A percentile compares a stretch with the other conserved stretches of the same genome.
Evolutionary conservation across 2,113 vertebrate genomes (phyloP).

Genomic region (Hippocampus zosterae): DNA sequence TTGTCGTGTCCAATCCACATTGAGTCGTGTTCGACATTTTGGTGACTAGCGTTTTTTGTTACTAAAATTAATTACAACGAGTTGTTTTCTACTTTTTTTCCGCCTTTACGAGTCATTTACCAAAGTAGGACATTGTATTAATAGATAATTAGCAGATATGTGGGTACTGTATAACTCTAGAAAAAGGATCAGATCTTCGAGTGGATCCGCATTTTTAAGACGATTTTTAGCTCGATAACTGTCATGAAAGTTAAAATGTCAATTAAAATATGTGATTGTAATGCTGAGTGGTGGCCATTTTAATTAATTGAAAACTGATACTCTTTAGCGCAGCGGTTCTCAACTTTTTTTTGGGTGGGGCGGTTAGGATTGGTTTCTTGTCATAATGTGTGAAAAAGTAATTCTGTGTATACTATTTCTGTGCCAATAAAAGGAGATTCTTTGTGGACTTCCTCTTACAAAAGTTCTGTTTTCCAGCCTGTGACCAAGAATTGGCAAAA

Average conservation of each 20-base stretch:
- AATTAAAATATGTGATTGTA: too few species aligned
- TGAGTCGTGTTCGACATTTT: background rate
- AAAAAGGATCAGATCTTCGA: background rate
- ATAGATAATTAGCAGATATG: background rate
- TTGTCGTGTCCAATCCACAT: background rate
- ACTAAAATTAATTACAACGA: background rate
- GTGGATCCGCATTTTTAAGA: background rate
- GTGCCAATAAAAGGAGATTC: too few species aligned
- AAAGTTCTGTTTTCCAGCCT: conserved; percentile 4
- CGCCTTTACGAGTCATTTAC: background rate
- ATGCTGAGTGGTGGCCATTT: too few species aligned
- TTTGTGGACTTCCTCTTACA: background rate
- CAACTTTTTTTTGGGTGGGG: too few species aligned
- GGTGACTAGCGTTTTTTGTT: background rate
- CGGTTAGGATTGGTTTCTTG: too few species aligned
- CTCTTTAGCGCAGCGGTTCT: too few species aligned
- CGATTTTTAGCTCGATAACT: background rate
- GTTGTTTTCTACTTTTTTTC: background rate
- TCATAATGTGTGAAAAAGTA: too few species aligned
- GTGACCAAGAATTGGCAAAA: background rate
- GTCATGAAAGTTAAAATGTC: background rate
- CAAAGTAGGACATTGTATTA: background rate
- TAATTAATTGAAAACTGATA: too few species aligned
- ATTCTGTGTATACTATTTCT: too few species aligned
- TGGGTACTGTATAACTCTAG: background rate